Conservation (phyloP, 2,888 invertebrate genomes). For the Euclidia mi region DNA sequence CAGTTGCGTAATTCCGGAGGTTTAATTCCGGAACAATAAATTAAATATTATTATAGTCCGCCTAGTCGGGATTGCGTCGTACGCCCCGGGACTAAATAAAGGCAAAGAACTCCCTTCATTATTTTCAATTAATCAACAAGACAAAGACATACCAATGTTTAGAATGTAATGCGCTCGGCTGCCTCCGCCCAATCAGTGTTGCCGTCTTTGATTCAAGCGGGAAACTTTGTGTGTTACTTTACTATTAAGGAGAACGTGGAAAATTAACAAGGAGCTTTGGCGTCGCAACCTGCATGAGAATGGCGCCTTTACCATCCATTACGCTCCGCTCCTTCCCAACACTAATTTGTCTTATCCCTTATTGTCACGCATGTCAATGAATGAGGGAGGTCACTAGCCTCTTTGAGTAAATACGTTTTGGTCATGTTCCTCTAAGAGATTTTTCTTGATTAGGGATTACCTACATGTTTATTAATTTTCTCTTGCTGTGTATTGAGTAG, state of each 20-base stretch:
- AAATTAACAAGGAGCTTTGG: constrained; percentile 80
- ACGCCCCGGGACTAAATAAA: constrained; percentile 35
- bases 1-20: neutral
- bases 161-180: constrained; percentile 61
- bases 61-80: constrained; percentile 15
- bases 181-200: constrained; percentile 72
- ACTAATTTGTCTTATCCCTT: constrained; percentile 67
- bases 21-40: constrained; percentile 15
- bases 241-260: constrained; percentile 80
- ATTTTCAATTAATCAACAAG: constrained; percentile 59
- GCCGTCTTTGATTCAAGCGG: constrained; percentile 71
- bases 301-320: constrained; percentile 69
- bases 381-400: constrained; percentile 35
- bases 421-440: constrained; percentile 37
- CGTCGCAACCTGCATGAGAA: constrained; percentile 81
- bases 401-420: constrained; percentile 49
- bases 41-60: constrained; percentile 12
- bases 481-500: neutral
- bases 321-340: constrained; percentile 59
- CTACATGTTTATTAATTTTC: constrained; percentile 19
- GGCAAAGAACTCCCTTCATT: constrained; percentile 53
- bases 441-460: constrained; percentile 30
- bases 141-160: constrained; percentile 60
- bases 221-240: constrained; percentile 84
- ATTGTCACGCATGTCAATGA: constrained; percentile 71